Evolutionary conservation across 2,888 invertebrate species (phyloP).

Genomic region (Endotricha flammealis): DNA sequence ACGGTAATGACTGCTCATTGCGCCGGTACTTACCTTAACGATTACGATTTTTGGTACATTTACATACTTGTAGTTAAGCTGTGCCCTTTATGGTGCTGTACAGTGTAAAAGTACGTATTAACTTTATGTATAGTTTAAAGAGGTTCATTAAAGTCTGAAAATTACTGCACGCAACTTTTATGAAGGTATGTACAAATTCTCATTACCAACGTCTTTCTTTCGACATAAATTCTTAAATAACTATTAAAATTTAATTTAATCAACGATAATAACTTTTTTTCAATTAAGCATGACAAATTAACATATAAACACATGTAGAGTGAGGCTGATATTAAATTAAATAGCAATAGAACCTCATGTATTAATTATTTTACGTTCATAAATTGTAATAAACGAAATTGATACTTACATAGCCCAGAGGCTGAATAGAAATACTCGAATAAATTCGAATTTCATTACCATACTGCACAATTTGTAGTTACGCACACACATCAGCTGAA

Average conservation of each 20-base stretch:
- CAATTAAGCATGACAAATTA: constrained; percentile 10
- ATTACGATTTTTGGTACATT: background rate
- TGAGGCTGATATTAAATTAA: constrained; percentile 28
- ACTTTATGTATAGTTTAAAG: no score
- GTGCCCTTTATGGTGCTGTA: no score
- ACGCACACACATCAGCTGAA: no score
- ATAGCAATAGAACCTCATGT: constrained; percentile 40
- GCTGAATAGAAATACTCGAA: constrained; percentile 44
- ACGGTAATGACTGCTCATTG: background rate
- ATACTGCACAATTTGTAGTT: constrained; percentile 12
- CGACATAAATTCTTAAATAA: background rate
- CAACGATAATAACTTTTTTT: constrained; percentile 3
- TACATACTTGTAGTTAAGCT: background rate
- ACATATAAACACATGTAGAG: constrained; percentile 1
- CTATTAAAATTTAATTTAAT: constrained; percentile 1
- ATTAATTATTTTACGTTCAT: constrained; percentile 40
- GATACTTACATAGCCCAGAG: constrained; percentile 26
- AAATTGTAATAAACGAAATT: constrained; percentile 52
- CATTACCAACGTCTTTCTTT: no score
- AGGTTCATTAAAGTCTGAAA: no score
- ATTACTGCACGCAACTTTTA: no score
- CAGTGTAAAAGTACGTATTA: no score
- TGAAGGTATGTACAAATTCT: no score
- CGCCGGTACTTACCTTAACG: background rate
- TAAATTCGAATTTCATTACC: constrained; percentile 52